Conservation (phyloP, 2,113 vertebrate genomes). For the Crotalus viridis region DNA sequence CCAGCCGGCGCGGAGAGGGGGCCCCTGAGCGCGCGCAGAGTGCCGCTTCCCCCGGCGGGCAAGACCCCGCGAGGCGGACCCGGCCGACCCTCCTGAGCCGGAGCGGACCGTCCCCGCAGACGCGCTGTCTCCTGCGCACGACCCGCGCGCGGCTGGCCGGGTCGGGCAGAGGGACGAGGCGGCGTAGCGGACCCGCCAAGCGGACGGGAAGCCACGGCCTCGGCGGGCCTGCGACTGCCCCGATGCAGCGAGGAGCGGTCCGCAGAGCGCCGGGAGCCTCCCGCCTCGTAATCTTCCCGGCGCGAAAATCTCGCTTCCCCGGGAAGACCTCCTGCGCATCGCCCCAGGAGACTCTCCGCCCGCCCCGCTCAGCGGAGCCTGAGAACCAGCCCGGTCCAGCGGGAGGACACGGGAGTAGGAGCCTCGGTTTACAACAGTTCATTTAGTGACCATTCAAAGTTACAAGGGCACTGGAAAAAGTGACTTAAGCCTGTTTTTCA, state of each 20-base stretch:
- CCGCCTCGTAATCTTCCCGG: no score
- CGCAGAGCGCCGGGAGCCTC: background rate
- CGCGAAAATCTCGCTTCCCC: background rate
- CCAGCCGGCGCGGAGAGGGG: fast-evolving
- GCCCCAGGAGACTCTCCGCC: no score
- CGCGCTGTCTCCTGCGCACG: background rate
- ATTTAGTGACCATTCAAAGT: no score
- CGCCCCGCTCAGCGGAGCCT: background rate
- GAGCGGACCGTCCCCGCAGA: background rate
- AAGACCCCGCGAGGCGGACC: background rate
- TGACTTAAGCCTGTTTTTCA: no score
- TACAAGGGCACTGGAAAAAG: no score
- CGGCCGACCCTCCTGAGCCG: no score
- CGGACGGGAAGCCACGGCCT: fast-evolving
- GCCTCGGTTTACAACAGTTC: background rate
- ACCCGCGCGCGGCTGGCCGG: background rate
- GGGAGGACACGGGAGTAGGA: background rate
- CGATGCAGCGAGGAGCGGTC: no score
- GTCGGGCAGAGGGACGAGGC: background rate
- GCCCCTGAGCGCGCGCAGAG: no score
- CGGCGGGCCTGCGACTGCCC: background rate
- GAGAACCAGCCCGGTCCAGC: background rate
- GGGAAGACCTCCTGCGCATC: background rate
- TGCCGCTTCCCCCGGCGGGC: background rate
- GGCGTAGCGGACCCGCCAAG: no score